phyloP scores from a whole-genome alignment of 2,797 vertebrate species.

The Platyrinchus mystaceus region DNA sequence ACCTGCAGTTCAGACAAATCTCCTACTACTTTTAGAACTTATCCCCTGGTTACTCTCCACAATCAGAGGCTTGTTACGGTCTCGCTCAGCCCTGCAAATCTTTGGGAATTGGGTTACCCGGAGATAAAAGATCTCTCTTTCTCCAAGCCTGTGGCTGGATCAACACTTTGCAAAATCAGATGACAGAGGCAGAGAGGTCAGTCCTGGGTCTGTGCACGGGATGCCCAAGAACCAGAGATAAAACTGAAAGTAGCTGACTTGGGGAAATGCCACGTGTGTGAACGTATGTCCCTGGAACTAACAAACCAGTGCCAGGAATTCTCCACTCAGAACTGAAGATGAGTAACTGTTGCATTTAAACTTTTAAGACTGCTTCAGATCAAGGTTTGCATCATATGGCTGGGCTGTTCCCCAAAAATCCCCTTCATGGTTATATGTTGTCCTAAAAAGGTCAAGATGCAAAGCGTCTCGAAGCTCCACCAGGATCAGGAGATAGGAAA shows the following conservation, averaged over 20 bases:
- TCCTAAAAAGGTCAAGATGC: rapidly evolving
- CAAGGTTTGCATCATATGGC: background rate
- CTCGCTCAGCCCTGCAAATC: slow-evolving; percentile 18
- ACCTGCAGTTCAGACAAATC: background rate
- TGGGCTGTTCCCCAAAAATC: background rate
- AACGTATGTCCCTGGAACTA: background rate
- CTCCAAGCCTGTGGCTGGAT: slow-evolving; percentile 12
- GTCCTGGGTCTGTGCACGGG: background rate
- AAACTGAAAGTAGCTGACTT: background rate
- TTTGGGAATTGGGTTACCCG: slow-evolving; percentile 33
- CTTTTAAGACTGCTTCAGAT: background rate
- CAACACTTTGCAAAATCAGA: slow-evolving; percentile 41
- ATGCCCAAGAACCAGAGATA: background rate
- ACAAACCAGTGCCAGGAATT: background rate
- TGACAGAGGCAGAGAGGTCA: slow-evolving; percentile 25
- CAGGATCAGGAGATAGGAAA: background rate
- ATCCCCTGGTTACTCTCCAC: background rate
- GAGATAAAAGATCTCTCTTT: slow-evolving; percentile 38
- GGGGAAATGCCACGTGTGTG: background rate
- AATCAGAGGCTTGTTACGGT: slow-evolving; percentile 16
- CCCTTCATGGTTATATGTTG: background rate
- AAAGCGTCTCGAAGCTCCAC: background rate
- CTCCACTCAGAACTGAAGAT: background rate
- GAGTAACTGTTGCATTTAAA: background rate
- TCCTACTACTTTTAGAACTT: slow-evolving; percentile 39